phyloP scores from a whole-genome alignment of 1,140 invertebrate species.

The Saccostrea echinata region DNA sequence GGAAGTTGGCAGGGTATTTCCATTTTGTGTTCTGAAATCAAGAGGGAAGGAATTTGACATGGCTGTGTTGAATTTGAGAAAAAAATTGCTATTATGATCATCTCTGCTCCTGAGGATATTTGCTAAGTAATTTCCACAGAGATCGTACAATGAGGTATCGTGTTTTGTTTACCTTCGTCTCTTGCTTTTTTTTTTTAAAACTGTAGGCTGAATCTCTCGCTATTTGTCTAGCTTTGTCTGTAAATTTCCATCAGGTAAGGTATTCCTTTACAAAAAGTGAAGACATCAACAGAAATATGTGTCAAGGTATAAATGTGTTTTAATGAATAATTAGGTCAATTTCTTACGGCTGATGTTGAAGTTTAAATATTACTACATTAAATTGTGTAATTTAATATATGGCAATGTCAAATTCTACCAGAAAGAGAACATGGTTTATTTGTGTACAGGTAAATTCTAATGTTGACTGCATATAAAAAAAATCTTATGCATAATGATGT shows the following conservation, averaged over 20 bases:
- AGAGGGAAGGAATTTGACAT: too few species aligned
- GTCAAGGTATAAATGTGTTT: neutral
- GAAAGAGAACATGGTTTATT: neutral
- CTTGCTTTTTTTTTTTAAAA: too few species aligned
- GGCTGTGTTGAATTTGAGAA: too few species aligned
- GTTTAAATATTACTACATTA: neutral
- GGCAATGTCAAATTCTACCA: neutral
- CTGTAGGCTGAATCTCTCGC: too few species aligned
- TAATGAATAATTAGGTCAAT: neutral
- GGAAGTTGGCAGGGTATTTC: constrained; percentile 2
- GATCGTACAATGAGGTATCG: too few species aligned
- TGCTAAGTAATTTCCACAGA: too few species aligned
- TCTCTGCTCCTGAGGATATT: too few species aligned
- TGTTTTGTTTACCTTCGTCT: too few species aligned
- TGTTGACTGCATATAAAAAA: neutral
- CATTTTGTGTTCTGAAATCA: neutral
- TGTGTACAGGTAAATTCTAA: neutral
- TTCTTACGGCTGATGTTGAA: neutral
- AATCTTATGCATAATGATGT: neutral
- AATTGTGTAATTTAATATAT: constrained; percentile 7
- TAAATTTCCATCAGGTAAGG: constrained; percentile 27
- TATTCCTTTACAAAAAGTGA: neutral
- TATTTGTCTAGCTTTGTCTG: too few species aligned
- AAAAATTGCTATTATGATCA: too few species aligned
- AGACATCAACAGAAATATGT: neutral